A percentile compares a stretch with the other conserved stretches of the same genome.
Evolutionary conservation across 2,797 vertebrate species (phyloP).

Genomic region (Muscicapa comitata): DNA sequence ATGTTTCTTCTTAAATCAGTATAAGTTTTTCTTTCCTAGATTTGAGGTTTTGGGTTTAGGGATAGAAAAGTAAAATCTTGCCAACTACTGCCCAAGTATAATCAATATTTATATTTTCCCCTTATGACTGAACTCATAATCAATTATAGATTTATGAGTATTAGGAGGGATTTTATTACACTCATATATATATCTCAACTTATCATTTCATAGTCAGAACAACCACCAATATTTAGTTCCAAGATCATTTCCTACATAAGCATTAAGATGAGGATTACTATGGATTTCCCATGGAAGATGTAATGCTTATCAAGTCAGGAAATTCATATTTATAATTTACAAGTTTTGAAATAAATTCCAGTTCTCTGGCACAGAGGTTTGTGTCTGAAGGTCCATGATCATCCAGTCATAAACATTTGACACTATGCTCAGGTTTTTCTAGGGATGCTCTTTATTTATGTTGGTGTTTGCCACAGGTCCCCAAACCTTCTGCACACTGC

Average conservation of each 20-base stretch:
- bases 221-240: not conserved
- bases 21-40: not conserved
- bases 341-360: not conserved
- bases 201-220: slow-evolving; percentile 16
- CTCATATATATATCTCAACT: slow-evolving; percentile 9
- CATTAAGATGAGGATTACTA: not conserved
- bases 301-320: slow-evolving; percentile 3
- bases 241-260: not conserved
- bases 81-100: not conserved
- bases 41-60: not conserved
- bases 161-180: slow-evolving; percentile 10
- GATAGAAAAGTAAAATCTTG: slow-evolving; percentile 12
- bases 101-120: slow-evolving; percentile 28
- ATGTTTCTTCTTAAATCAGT: not conserved
- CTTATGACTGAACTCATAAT: not conserved
- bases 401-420: not conserved
- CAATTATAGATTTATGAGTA: slow-evolving; percentile 24
- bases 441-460: not conserved
- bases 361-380: not conserved
- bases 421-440: not conserved
- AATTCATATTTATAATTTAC: not conserved
- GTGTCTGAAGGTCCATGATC: not conserved
- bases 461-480: not conserved
- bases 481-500: not conserved
- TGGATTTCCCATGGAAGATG: slow-evolving; percentile 1